Evolutionary conservation across 2,113 vertebrate species (phyloP).

Genomic region (Axis porcinus): DNA sequence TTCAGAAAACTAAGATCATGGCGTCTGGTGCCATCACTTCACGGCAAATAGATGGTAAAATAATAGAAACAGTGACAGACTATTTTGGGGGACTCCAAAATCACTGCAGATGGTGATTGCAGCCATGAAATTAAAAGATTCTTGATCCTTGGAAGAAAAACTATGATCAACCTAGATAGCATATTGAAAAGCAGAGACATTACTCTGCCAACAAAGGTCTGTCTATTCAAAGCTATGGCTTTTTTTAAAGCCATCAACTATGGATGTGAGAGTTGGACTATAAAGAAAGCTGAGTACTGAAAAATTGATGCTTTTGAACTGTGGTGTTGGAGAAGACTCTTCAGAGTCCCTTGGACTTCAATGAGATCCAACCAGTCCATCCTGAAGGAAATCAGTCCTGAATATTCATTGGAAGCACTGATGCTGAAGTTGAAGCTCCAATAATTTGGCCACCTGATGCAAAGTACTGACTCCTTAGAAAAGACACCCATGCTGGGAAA

Average conservation of each 20-base stretch:
- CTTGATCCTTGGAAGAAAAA: background rate
- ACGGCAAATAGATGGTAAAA: background rate
- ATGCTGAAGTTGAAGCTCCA: background rate
- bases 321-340: background rate
- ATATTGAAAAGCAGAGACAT: background rate
- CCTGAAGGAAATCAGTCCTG: background rate
- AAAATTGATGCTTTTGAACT: background rate
- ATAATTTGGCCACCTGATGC: background rate
- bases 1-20: background rate
- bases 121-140: background rate
- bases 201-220: background rate
- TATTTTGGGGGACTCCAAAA: background rate
- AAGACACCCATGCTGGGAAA: background rate
- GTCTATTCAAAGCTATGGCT: background rate
- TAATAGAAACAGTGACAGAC: background rate
- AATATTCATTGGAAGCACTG: background rate
- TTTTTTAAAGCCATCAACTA: background rate
- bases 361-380: background rate
- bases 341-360: background rate
- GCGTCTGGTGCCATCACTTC: background rate
- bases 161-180: background rate
- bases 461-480: background rate
- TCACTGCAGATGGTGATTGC: background rate
- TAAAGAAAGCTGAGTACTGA: background rate
- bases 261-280: background rate